phyloP scores from a whole-genome alignment of 2,113 vertebrate genomes.

The Fulica atra region DNA sequence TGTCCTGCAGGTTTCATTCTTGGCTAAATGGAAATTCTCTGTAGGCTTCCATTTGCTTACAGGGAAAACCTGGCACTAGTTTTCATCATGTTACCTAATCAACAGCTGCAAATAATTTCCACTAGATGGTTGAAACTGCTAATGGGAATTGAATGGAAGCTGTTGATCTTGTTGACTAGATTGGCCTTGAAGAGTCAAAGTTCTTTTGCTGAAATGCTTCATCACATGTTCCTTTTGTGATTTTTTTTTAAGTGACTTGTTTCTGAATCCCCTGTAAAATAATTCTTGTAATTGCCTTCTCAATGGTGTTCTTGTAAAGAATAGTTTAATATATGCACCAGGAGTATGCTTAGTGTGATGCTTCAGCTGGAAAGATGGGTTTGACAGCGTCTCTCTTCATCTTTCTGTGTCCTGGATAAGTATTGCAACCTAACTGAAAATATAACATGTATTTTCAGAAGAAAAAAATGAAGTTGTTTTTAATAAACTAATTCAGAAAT shows the following conservation, averaged over 20 bases:
- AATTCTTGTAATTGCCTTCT: not conserved
- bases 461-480: not conserved
- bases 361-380: not conserved
- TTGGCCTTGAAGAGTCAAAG: not conserved
- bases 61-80: not conserved
- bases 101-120: not conserved
- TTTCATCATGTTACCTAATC: not conserved
- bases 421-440: not conserved
- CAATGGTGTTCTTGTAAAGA: not conserved
- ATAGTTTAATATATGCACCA: not conserved
- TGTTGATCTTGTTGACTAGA: not conserved
- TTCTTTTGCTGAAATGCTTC: not conserved
- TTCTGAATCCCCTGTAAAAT: not conserved
- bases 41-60: conserved; percentile 9
- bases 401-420: not conserved
- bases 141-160: not conserved
- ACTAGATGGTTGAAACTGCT: not conserved
- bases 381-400: not conserved
- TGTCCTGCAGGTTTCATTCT: not conserved
- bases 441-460: not conserved
- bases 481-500: not conserved
- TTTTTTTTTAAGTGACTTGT: not conserved
- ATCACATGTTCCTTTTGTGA: not conserved
- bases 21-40: conserved; percentile 14
- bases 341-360: not conserved